Evolutionary conservation across 2,113 vertebrate genomes (phyloP), one percentile per base, ranked within the genome.

Genomic region (Stigmatopora nigra): DNA sequence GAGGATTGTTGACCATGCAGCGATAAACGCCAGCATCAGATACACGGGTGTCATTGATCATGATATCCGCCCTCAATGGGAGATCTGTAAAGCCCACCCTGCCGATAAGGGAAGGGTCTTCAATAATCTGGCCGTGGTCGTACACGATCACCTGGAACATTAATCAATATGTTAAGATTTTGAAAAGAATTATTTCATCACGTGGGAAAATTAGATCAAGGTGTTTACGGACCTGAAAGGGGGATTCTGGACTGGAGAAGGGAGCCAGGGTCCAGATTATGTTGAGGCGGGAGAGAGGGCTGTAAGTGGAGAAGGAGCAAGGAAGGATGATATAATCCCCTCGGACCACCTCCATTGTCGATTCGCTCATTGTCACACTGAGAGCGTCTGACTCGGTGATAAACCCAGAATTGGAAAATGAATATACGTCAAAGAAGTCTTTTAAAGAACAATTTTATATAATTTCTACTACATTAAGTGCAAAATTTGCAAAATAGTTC

Each of bases 1-100:
- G 92, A 0, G 91, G 92, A 75, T 93, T 93, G 66, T 84, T 91
- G 67, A 93, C 92, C 80, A 92, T 89, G 66, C 92, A 93, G 63
- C 89, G 92, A 74, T 92, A 93, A 12, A 81, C 63, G 0, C 92
- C 92, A 0, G 90, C 87, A 10, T 93, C 92, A 0, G 91, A 88
- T 2, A 83, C 63, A 0, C 76, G 88, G 0, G 91, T 91, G 69
- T 85, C 70, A n/a, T 92, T 92, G 52, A 93, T 79, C 49, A 90
- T 5, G n/a, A 93, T 82, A 60, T 92, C 90, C 19, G 91, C 92
- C 5, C 85, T 91, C 82, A 80, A 83, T 16, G 81, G 92, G 61
- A 81, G 76, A 17, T 80, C 84, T 81, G 86, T 77, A 58, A 93
- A 93, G 11, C 59, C 82, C 62, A 91, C 90, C 11, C 92, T 83